Evolutionary conservation across 1,140 invertebrate genomes (phyloP).

Genomic region (Centruroides sculpturatus): DNA sequence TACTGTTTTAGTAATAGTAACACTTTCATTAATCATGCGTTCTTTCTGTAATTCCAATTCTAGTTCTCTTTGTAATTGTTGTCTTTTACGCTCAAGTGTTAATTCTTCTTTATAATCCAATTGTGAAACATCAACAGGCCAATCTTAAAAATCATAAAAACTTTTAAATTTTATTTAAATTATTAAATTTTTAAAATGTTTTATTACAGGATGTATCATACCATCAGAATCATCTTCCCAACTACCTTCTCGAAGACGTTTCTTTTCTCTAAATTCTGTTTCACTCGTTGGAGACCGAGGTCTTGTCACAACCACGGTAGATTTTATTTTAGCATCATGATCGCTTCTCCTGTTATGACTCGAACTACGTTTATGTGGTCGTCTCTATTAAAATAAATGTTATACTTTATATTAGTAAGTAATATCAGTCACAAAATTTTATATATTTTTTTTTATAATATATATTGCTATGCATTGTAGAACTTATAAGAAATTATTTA

Average conservation of each 20-base stretch:
- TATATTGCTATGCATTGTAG: too few relatives aligned
- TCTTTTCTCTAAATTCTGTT: slow-evolving; percentile 1
- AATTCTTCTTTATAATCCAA: slow-evolving; percentile 18
- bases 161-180: background rate
- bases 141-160: slow-evolving; percentile 4
- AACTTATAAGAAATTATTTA: too few relatives aligned
- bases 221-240: slow-evolving; percentile 12
- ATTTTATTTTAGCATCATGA: slow-evolving; percentile 18
- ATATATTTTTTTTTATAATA: too few relatives aligned
- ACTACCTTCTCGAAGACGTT: slow-evolving; percentile 4
- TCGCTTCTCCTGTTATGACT: slow-evolving; percentile 14
- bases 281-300: slow-evolving; percentile 2
- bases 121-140: slow-evolving; percentile 16
- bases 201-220: background rate
- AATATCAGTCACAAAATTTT: too few relatives aligned
- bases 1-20: slow-evolving; percentile 15
- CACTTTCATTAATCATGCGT: slow-evolving; percentile 12
- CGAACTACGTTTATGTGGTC: slow-evolving; percentile 3
- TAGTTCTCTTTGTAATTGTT: slow-evolving; percentile 18
- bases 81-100: slow-evolving; percentile 15
- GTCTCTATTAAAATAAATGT: slow-evolving; percentile 1
- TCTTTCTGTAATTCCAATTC: slow-evolving; percentile 18
- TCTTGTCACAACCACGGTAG: slow-evolving; percentile 17
- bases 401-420: too few relatives aligned
- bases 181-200: background rate